Base-by-base conservation (phyloP, 2,888 invertebrate species). In the Empis livida region DNA sequence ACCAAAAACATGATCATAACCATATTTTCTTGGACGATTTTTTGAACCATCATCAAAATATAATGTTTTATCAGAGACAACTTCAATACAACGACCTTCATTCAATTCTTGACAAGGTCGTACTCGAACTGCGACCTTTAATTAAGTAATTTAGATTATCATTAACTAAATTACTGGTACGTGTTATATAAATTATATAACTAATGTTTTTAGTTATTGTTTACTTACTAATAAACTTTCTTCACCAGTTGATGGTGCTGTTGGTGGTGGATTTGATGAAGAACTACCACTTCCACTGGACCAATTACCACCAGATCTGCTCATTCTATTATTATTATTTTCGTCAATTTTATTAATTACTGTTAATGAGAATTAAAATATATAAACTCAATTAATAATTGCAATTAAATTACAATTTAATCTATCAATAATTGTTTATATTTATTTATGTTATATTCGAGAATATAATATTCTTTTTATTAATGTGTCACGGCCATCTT, bases 1-100 rank as follows among this genome's bases (percentile, higher is more conserved):
- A 44, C 84, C 86, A 63, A 95, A 93, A 10, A 90, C 90, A 45
- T 82, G 76, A 64, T 96, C 95, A 65, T 91, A 96, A 4, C 84
- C 78, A 68, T 91, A 94, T 63, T 90, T 85, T 54, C 87, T 81
- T 53, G 93, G 90, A 16, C 78, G 74, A 45, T 73, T 71, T 48
- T 79, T 79, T 17, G 74, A 72, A 48, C 71, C 70, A 48, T 71
- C 71, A 48, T 71, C 70, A 45, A 65, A 71, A 1, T 67, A 56
- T 13, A 71, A 52, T 0, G 71, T 65, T 42, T 65, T 65, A 11
- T 62, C 61, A 3, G 70, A 67, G 27, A 67, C 59, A 13, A 71
- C 68, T 55, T 71, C 68, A 44, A 70, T 61, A 53, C 70, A 70
- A 47, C 66, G 64, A 40, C 65, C 64, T 20, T 57, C 78, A 43